These are phyloP conservation scores for Mirounga angustirostris DNA, from an alignment of 2,113 vertebrate genomes.

Conservation along the genomic window DNA sequence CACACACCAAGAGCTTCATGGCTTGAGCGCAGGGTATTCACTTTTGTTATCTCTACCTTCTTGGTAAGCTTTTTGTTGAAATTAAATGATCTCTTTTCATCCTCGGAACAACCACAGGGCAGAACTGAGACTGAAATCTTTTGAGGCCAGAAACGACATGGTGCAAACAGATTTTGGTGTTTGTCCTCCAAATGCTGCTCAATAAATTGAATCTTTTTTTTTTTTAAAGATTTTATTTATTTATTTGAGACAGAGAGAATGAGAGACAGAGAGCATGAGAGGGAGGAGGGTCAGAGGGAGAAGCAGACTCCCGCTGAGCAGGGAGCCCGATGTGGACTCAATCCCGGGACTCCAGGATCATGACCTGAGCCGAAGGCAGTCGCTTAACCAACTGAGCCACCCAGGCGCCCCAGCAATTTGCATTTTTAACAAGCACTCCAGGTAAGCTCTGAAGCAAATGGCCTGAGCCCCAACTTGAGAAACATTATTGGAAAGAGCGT, in stretches of 20 bases:
- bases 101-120: background rate
- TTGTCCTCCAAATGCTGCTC: background rate
- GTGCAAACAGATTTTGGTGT: background rate
- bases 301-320: too few species aligned
- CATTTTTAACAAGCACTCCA: background rate
- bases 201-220: too few species aligned
- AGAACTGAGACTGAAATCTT: background rate
- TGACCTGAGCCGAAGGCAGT: too few species aligned
- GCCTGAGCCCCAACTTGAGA: background rate
- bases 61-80: background rate
- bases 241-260: too few species aligned
- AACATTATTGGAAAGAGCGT: background rate
- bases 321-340: too few species aligned
- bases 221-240: too few species aligned
- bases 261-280: too few species aligned
- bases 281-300: too few species aligned
- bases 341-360: too few species aligned
- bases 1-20: background rate
- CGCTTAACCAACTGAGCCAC: too few species aligned
- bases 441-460: background rate
- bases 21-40: background rate
- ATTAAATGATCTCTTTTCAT: slow-evolving; percentile 6
- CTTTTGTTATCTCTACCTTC: background rate
- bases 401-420: too few species aligned
- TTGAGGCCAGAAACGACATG: background rate